A percentile compares a stretch with the other conserved stretches of the same genome.
Conservation (phyloP, 2,888 invertebrate genomes). For the Aquatica leii region DNA sequence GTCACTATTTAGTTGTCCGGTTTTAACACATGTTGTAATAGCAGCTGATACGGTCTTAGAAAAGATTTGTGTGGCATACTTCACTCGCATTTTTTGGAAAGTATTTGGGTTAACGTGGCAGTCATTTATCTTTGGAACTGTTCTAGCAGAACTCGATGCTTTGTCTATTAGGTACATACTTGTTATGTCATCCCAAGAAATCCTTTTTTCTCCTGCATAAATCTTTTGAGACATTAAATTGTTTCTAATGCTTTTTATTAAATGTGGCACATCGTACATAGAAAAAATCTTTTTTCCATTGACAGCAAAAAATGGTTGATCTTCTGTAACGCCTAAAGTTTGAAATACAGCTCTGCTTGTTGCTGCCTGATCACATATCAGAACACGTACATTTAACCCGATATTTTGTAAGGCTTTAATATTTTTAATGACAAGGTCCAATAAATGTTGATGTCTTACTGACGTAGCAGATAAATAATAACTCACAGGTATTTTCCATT, state of each 20-base stretch:
- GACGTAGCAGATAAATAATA: not conserved
- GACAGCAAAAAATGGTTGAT: not conserved
- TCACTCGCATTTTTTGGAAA: not conserved
- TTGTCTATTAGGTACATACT: not conserved
- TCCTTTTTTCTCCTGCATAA: not conserved
- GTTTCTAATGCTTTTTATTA: slow-evolving; percentile 4
- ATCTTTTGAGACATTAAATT: not conserved
- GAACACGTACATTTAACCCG: not conserved
- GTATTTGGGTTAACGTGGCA: not conserved
- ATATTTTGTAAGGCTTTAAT: too few species aligned
- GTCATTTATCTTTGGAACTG: too few species aligned
- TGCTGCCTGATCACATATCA: not conserved
- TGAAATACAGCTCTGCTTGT: too few species aligned
- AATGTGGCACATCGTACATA: not conserved
- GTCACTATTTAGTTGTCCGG: too few species aligned
- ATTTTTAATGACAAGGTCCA: too few species aligned
- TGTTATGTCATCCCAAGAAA: not conserved
- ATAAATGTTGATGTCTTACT: not conserved
- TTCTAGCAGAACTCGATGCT: not conserved
- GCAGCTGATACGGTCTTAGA: not conserved
- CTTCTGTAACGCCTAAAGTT: not conserved
- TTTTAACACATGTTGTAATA: too few species aligned
- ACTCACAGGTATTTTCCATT: not conserved
- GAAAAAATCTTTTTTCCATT: not conserved
- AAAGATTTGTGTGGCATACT: too few species aligned